Base-by-base conservation (phyloP, 2,888 invertebrate genomes). In the Eristalis tenax region DNA sequence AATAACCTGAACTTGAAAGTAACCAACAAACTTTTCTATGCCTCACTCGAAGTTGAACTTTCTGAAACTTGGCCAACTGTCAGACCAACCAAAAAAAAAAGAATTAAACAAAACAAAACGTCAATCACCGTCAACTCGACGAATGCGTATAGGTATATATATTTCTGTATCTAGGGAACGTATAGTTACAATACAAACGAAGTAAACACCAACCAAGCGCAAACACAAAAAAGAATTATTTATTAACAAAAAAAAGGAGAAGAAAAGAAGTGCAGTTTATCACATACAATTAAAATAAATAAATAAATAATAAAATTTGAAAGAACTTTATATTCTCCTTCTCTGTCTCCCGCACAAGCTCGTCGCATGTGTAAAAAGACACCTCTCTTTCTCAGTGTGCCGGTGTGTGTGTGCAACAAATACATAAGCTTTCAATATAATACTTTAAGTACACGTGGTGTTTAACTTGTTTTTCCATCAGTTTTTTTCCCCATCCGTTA, bases 401-500 rank as follows among this genome's bases (percentile, higher is more conserved):
- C 1, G 0, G 2, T 1, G 10, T 22, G 13, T 38, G 11, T 11
- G 22, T 65, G 26, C 26, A 28, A 59, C 35, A 35, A 35, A 50
- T 77, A n/a, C 23, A 63, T 26, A 23, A 66, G 66, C 28, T 50
- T 23, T 71, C 38, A 8, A 8, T 50, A 50, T 50, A 38, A 38
- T 38, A 50, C 10, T 59, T 59, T 59, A 77, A 83, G 73, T 78
- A 69, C 83, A 83, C 83, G 83, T 83, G 83, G 78, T 83, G 66
- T 43, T 66, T 35, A 71, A 65, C 66, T 75, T 82, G 66, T 64
- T 66, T 69, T 66, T 68, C 61, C 35, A 68, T 40, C 61, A 38
- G 43, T 22, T 6, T 15, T 28, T 22, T 4, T 57, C 22, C 26
- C 6, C 11, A 18, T 18, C 35, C 22, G 26, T 1, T 35, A 28